phyloP scores from a whole-genome alignment of 2,888 invertebrate genomes.

The Lobophora halterata region DNA sequence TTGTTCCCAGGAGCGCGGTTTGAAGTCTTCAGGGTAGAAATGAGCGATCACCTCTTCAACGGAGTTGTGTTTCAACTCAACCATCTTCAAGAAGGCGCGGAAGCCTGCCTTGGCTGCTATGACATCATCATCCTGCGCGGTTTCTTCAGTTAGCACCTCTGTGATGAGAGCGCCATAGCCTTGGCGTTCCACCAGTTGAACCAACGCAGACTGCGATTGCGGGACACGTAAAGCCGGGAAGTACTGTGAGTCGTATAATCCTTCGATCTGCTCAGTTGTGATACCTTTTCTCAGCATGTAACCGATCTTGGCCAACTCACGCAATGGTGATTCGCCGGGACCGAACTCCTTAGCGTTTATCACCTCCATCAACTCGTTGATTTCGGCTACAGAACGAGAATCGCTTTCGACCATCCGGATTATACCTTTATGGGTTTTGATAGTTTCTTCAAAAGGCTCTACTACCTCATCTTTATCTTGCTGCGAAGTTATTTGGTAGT shows the following conservation, averaged over 20 bases:
- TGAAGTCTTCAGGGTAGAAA: constrained; percentile 91
- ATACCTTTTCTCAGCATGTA: constrained; percentile 88
- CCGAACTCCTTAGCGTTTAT: constrained; percentile 90
- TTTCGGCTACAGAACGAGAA: constrained; percentile 84
- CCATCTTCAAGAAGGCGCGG: constrained; percentile 92
- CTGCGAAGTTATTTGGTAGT: constrained; percentile 81
- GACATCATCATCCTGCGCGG: constrained; percentile 87
- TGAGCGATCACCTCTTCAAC: constrained; percentile 92
- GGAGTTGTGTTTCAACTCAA: constrained; percentile 88
- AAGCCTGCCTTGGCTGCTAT: constrained; percentile 91
- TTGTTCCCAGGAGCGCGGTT: constrained; percentile 89
- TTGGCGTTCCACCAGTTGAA: constrained; percentile 90
- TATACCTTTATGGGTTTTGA: constrained; percentile 78
- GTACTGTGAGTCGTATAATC: constrained; percentile 88
- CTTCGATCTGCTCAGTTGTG: constrained; percentile 87
- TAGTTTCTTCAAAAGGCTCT: constrained; percentile 77
- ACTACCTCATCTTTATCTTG: constrained; percentile 78
- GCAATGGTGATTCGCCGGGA: constrained; percentile 87
- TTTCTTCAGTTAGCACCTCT: constrained; percentile 90
- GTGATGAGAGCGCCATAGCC: constrained; percentile 91
- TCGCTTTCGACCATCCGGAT: constrained; percentile 78
- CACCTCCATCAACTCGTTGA: constrained; percentile 86
- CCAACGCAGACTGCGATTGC: constrained; percentile 91
- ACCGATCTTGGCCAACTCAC: constrained; percentile 91
- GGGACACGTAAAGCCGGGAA: constrained; percentile 90